These are phyloP conservation scores for Orthosia incerta DNA, from an alignment of 2,888 invertebrate genomes.

Conservation along the genomic window DNA sequence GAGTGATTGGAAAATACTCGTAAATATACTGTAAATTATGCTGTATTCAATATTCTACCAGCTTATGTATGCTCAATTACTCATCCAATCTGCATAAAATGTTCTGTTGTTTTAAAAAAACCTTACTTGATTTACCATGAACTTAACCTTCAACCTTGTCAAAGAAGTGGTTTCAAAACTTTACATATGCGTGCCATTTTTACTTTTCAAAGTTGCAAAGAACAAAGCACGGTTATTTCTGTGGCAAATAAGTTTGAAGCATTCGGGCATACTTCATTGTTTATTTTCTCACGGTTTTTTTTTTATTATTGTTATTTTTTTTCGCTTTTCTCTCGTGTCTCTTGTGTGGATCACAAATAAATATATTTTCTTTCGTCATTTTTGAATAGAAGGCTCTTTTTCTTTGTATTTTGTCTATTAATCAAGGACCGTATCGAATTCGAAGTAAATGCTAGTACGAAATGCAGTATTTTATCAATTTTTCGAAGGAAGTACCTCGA, in stretches of 20 bases:
- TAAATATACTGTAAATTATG: background rate
- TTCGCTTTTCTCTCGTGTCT: background rate
- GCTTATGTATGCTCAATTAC: background rate
- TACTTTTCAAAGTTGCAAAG: constrained; percentile 13
- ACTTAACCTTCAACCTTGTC: background rate
- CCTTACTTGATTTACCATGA: constrained; percentile 6
- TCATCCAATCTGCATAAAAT: background rate
- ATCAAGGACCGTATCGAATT: no score
- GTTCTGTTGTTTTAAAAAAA: background rate
- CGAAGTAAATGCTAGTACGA: background rate
- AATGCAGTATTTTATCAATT: constrained; percentile 19
- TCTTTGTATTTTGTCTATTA: background rate
- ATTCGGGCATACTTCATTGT: background rate
- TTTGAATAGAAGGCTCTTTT: background rate
- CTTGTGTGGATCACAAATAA: no score
- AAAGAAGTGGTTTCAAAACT: background rate
- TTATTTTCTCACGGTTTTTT: background rate
- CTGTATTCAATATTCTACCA: background rate
- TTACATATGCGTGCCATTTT: constrained; percentile 10
- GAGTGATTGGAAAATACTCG: constrained; percentile 1
- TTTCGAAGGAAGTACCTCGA: constrained; percentile 36
- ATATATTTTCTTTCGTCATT: background rate
- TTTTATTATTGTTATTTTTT: background rate
- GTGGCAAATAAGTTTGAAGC: background rate
- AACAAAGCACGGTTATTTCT: background rate